These are phyloP conservation scores for Polymixis flavicincta DNA, from an alignment of 2,888 invertebrate genomes.

Conservation along the genomic window DNA sequence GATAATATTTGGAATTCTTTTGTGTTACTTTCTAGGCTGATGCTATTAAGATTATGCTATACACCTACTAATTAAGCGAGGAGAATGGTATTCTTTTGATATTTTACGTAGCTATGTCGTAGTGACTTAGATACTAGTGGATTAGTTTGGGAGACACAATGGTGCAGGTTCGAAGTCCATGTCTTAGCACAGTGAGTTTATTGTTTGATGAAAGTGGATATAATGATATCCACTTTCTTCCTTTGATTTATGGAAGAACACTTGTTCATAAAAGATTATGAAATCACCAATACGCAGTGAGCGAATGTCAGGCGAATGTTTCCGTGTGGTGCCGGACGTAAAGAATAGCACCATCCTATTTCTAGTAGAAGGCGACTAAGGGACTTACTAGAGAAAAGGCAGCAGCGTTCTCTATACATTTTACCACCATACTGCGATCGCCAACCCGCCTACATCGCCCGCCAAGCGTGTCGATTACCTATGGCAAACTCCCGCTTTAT, in stretches of 20 bases:
- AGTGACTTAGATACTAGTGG: conserved; percentile 17
- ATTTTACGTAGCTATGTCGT: background rate
- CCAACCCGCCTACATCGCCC: too few relatives aligned
- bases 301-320: too few relatives aligned
- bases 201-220: too few relatives aligned
- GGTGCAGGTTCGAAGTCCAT: background rate
- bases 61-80: background rate
- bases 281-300: background rate
- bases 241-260: background rate
- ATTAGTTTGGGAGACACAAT: background rate
- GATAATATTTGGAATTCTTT: conserved; percentile 12
- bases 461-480: too few relatives aligned
- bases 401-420: too few relatives aligned
- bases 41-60: background rate
- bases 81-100: background rate
- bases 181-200: background rate
- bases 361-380: too few relatives aligned
- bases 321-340: too few relatives aligned
- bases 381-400: too few relatives aligned
- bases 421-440: too few relatives aligned
- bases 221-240: background rate
- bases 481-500: too few relatives aligned
- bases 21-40: background rate
- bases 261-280: background rate
- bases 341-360: too few relatives aligned